phyloP scores from a whole-genome alignment of 2,888 invertebrate species.

The Parascotia fuliginaria region DNA sequence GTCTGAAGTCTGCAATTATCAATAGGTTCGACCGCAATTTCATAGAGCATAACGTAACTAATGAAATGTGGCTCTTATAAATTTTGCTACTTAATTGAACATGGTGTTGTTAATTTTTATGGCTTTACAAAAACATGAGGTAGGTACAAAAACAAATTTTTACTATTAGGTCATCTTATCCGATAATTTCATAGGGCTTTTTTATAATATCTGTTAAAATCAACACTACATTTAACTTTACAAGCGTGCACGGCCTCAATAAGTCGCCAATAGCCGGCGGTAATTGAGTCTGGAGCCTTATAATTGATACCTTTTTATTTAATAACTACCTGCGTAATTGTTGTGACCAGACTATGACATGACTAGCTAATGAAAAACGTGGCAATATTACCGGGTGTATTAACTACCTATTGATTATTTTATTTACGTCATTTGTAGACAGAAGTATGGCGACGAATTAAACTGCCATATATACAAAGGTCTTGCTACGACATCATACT shows the following conservation, averaged over 20 bases:
- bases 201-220: constrained; percentile 25
- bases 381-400: constrained; percentile 24
- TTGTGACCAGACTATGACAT: constrained; percentile 41
- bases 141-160: too few species aligned
- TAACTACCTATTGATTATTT: constrained; percentile 9
- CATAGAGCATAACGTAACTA: too few species aligned
- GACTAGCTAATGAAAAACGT: constrained; percentile 36
- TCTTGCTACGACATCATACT: too few species aligned
- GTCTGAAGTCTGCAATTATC: too few species aligned
- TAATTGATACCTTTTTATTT: constrained; percentile 73
- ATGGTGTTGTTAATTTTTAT: too few species aligned
- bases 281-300: constrained; percentile 69
- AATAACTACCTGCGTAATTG: constrained; percentile 61
- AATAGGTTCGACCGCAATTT: too few species aligned
- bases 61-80: too few species aligned
- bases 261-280: constrained; percentile 56
- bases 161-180: background rate
- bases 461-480: too few species aligned
- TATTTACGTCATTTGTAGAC: background rate
- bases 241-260: constrained; percentile 51
- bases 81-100: too few species aligned
- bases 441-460: background rate
- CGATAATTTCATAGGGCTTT: constrained; percentile 5
- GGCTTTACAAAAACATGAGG: too few species aligned
- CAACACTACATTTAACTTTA: constrained; percentile 35